Percentiles rank a stretch among this genome's conserved stretches.
Conservation (phyloP, 2,113 vertebrate genomes). For the Notothenia coriiceps region DNA sequence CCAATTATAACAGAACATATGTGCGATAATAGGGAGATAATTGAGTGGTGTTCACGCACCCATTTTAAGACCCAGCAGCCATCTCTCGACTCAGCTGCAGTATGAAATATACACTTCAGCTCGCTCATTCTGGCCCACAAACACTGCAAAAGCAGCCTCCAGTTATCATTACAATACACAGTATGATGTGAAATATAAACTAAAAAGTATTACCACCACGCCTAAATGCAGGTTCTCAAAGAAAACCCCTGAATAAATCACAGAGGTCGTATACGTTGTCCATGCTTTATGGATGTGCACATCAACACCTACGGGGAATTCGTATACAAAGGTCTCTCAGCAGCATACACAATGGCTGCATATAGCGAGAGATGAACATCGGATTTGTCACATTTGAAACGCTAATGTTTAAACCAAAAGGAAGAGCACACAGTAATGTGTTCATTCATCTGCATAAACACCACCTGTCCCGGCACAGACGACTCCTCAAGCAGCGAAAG, state of each 20-base stretch:
- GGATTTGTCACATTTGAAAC: constrained; percentile 99
- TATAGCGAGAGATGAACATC: constrained; percentile 96
- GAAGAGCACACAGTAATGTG: constrained; percentile 97
- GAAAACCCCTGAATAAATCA: constrained; percentile 37
- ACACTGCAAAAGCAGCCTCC: constrained; percentile 1
- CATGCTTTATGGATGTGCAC: constrained; percentile 49
- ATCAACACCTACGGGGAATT: constrained; percentile 60
- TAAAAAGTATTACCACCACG: constrained; percentile 9
- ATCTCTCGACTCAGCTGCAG: constrained; percentile 48
- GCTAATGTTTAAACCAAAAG: constrained; percentile 99
- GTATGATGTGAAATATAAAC: constrained; percentile 34
- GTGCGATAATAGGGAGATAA: constrained; percentile 81
- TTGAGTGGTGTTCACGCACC: constrained; percentile 71
- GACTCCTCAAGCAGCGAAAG: constrained; percentile 92
- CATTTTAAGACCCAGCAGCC: constrained; percentile 68
- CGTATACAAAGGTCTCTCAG: constrained; percentile 63
- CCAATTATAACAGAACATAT: constrained; percentile 77
- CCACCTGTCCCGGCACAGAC: constrained; percentile 96
- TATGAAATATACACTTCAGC: constrained; percentile 51
- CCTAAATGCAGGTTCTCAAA: constrained; percentile 67
- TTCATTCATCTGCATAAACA: constrained; percentile 99
- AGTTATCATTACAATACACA: constrained; percentile 5
- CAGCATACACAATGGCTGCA: constrained; percentile 75
- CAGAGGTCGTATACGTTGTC: constrained; percentile 44
- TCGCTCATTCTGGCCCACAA: constrained; percentile 7